phyloP scores from a whole-genome alignment of 2,113 vertebrate species.

The Sigmodon hispidus region DNA sequence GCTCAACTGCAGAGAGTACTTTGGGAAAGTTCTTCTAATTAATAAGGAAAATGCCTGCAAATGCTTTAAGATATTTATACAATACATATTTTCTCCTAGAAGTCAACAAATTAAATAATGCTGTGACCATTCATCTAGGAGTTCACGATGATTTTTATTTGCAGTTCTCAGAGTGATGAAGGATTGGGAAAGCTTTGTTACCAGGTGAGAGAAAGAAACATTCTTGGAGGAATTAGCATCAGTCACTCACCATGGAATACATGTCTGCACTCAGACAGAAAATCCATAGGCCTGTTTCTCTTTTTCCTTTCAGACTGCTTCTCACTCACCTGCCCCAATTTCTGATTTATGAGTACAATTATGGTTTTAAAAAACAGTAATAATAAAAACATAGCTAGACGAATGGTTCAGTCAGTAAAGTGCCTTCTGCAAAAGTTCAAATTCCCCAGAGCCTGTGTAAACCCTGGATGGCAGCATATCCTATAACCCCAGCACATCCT shows the following conservation, averaged over 20 bases:
- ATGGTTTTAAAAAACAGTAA: background rate
- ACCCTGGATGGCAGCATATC: background rate
- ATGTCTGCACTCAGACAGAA: background rate
- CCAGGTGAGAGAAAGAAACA: background rate
- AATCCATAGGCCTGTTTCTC: background rate
- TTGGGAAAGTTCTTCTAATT: slow-evolving; percentile 5
- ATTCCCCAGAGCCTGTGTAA: background rate
- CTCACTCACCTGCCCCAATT: background rate
- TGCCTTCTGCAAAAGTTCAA: background rate
- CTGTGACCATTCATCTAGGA: background rate
- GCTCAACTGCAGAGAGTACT: slow-evolving; percentile 22
- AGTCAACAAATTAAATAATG: slow-evolving; percentile 20
- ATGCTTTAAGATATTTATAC: background rate
- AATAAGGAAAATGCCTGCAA: slow-evolving; percentile 2
- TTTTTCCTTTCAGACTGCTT: background rate
- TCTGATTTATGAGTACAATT: background rate
- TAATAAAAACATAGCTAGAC: background rate
- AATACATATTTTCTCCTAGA: background rate
- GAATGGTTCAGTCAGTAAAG: background rate
- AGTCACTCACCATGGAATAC: background rate
- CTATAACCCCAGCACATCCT: background rate
- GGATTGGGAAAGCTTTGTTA: background rate
- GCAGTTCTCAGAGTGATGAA: slow-evolving; percentile 1
- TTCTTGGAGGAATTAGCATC: background rate
- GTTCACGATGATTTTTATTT: background rate